Percentiles rank a stretch among this genome's conserved stretches.
Conservation (phyloP, 2,113 vertebrate genomes). For the Rhombomys opimus region DNA sequence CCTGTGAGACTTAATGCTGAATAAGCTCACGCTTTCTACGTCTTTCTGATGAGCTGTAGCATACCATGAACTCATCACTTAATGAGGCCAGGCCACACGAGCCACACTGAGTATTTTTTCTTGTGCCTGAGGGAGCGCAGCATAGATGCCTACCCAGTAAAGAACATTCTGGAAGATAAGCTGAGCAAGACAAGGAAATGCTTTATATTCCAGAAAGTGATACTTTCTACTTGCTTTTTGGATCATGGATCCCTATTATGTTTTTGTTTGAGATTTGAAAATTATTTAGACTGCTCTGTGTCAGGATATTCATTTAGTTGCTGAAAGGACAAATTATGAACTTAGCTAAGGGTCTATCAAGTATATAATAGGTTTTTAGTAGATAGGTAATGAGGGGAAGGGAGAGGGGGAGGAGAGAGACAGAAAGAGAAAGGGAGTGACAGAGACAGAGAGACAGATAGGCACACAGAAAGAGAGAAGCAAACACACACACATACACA, state of each 20-base stretch:
- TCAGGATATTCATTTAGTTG: background rate
- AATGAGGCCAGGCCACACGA: background rate
- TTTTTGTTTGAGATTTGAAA: background rate
- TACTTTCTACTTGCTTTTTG: background rate
- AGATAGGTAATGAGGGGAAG: background rate
- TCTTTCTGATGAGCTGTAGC: too few species aligned
- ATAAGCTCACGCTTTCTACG: too few species aligned
- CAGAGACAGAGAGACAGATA: background rate
- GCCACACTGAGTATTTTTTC: background rate
- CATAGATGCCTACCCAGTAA: background rate
- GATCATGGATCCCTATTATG: background rate
- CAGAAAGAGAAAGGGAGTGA: background rate
- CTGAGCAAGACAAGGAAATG: background rate
- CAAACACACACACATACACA: too few species aligned
- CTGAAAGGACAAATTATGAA: background rate
- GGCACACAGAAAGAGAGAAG: background rate
- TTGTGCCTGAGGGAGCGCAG: accelerated
- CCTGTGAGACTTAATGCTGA: too few species aligned
- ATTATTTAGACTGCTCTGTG: background rate
- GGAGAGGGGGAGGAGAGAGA: too few species aligned
- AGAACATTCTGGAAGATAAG: background rate
- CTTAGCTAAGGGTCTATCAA: background rate
- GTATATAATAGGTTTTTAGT: background rate
- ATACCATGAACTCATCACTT: background rate
- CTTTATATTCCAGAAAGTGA: background rate